Percentiles rank a stretch among this genome's conserved stretches.
These are phyloP conservation scores for Danio tinwini DNA, from an alignment of 2,797 vertebrate species.

Conservation along the genomic window DNA sequence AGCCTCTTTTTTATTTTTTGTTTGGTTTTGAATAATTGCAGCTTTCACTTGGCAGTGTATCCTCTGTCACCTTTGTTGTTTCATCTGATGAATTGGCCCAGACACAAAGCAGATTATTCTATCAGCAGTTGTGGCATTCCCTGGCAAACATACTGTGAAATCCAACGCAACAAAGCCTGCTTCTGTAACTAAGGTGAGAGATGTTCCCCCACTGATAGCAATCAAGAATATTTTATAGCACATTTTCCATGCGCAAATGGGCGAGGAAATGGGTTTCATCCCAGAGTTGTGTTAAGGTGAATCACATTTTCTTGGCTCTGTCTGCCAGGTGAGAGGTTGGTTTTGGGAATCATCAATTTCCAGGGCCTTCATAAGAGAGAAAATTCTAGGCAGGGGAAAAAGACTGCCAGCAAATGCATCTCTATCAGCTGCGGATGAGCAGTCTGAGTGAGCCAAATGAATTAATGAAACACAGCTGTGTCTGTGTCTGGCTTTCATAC, in stretches of 20 bases:
- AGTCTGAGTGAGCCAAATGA: conserved; percentile 8
- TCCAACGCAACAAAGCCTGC: conserved; percentile 69
- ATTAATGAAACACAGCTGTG: conserved; percentile 44
- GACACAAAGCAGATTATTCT: conserved; percentile 56
- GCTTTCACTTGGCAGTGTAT: conserved; percentile 15
- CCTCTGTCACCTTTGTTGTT: conserved; percentile 28
- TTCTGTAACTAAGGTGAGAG: conserved; percentile 67
- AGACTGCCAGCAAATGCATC: conserved; percentile 28
- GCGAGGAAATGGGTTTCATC: conserved; percentile 65
- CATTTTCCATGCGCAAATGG: conserved; percentile 69
- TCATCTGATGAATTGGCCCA: conserved; percentile 65
- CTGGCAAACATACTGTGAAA: conserved; percentile 63
- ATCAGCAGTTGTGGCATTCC: conserved; percentile 60
- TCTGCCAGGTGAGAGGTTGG: conserved; percentile 64
- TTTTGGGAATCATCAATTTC: conserved; percentile 59
- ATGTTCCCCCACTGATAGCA: conserved; percentile 65
- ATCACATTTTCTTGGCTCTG: conserved; percentile 61
- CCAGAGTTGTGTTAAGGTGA: conserved; percentile 65
- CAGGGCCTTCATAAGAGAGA: conserved; percentile 53
- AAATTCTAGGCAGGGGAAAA: conserved; percentile 6
- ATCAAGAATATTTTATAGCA: conserved; percentile 74
- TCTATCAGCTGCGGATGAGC: conserved; percentile 9
- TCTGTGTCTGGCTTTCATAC: background rate
- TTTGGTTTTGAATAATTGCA: conserved; percentile 21
- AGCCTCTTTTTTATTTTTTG: conserved; percentile 16